Base-by-base conservation (phyloP, 1,140 invertebrate genomes). In the Ectropis grisescens region DNA sequence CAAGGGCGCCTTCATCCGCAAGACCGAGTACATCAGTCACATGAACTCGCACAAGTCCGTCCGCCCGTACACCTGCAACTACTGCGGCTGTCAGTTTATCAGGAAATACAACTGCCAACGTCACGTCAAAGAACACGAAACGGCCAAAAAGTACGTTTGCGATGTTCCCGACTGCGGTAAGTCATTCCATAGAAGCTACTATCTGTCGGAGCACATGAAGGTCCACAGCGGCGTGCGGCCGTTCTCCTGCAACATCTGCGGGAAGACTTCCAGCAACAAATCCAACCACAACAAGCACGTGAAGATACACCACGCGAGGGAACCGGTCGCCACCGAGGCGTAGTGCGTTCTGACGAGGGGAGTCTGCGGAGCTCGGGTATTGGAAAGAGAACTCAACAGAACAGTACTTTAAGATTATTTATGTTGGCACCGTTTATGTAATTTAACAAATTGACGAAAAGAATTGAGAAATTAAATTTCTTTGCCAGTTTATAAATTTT, bases 21-120 rank as follows among this genome's bases (percentile, higher is more conserved):
- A 92, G 54, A 85, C 87, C 26, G 92, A 94, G 56, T 92, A 91
- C 58, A 86, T 90, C 2, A 90, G 91, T 9, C 94, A 96, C 74
- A 90, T 94, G 86, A 91, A 93, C 69, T 88, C 92, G 13, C 92
- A 93, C 78, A 89, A 89, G 40, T 89, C 90, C 33, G 87, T 93
- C 22, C 86, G 89, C 35, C 92, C 92, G 1, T 96, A 93, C 70
- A 93, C 92, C 1, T 96, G 94, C 70, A 96, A 97, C 58, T 91
- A 94, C 67, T 98, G 96, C 70, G 95, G 94, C 13, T 93, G 94
- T 28, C 91, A 95, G 59, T 98, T 98, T 70, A 96, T 95, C 33
- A 87, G 94, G 11, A 95, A 96, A 62, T 95, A 94, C 66, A 97
- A 96, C 66, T 93, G 96, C 58, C 86, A 95, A 59, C 87, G 94